phyloP scores from a whole-genome alignment of 2,888 invertebrate genomes.

The Habrosyne pyritoides region DNA sequence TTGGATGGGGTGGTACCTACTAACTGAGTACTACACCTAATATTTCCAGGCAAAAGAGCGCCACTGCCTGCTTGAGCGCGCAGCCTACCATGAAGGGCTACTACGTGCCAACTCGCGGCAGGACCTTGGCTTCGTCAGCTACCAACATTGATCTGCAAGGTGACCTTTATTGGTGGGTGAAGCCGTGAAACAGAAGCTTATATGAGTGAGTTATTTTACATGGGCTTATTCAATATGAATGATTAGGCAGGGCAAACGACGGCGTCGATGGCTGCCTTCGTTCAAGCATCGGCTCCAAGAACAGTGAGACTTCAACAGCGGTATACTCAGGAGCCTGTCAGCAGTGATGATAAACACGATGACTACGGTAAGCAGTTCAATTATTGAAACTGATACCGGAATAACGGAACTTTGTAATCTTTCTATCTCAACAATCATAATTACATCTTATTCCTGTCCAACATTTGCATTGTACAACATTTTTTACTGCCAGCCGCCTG shows the following conservation, averaged over 20 bases:
- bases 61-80: conserved; percentile 90
- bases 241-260: conserved; percentile 79
- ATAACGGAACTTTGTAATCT: no score
- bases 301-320: conserved; percentile 93
- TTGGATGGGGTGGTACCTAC: no score
- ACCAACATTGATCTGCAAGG: conserved; percentile 85
- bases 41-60: conserved; percentile 82
- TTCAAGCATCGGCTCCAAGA: conserved; percentile 91
- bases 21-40: no score
- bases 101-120: conserved; percentile 83
- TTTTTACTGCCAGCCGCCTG: no score
- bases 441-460: no score
- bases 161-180: no score
- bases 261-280: conserved; percentile 93
- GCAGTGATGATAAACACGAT: conserved; percentile 91
- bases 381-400: no score
- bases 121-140: conserved; percentile 83
- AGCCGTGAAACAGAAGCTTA: no score
- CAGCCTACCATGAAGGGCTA: conserved; percentile 76
- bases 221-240: no score
- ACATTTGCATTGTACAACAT: no score
- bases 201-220: no score
- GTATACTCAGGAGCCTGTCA: conserved; percentile 81
- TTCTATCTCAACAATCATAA: no score
- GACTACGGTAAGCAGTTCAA: conserved; percentile 86